Evolutionary conservation across 2,888 invertebrate genomes (phyloP).

Genomic region (Drosophila heteroneura): DNA sequence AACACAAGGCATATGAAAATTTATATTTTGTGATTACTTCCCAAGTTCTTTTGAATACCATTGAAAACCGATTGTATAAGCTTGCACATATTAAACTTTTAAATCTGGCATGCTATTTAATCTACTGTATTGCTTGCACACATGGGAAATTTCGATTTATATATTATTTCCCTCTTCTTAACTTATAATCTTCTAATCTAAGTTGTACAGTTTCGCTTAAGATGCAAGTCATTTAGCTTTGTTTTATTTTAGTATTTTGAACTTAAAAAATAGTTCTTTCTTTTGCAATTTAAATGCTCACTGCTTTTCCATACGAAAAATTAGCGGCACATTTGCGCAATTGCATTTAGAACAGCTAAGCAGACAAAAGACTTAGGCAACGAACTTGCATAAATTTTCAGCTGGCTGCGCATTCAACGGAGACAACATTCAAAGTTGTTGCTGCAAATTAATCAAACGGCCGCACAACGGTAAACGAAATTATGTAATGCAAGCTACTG

Average conservation of each 20-base stretch:
- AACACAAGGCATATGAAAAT: background rate
- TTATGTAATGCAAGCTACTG: constrained; percentile 65
- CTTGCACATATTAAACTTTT: background rate
- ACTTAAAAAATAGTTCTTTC: background rate
- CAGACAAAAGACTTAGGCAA: constrained; percentile 73
- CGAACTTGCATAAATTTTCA: constrained; percentile 71
- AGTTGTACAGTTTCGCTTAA: background rate
- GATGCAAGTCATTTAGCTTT: constrained; percentile 17
- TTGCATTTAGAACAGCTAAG: constrained; percentile 68
- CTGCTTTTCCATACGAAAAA: constrained; percentile 17
- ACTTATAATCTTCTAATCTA: background rate
- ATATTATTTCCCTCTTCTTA: too few species aligned
- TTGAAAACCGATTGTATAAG: background rate
- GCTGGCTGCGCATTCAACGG: constrained; percentile 62
- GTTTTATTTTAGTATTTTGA: background rate
- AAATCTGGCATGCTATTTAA: background rate
- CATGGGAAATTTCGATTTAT: background rate
- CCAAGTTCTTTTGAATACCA: background rate
- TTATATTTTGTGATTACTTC: background rate
- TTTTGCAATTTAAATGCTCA: background rate
- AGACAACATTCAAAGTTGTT: constrained; percentile 35
- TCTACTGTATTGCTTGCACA: background rate
- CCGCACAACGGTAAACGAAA: constrained; percentile 72
- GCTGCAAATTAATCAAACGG: constrained; percentile 71
- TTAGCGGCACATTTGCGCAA: constrained; percentile 64